Base-by-base conservation (phyloP, 2,113 vertebrate genomes). In the Gopherus evgoodei region DNA sequence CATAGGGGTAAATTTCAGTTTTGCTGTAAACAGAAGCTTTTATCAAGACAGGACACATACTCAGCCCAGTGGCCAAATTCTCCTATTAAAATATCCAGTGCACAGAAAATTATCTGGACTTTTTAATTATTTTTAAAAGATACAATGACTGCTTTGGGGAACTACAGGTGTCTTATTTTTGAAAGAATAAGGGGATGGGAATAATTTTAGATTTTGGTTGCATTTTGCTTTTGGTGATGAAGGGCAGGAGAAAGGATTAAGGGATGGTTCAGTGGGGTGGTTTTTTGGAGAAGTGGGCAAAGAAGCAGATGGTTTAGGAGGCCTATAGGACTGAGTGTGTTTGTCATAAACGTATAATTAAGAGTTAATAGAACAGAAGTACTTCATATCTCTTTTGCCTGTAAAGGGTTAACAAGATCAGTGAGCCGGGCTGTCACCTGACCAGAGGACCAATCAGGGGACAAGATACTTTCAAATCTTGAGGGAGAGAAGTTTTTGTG, bases 181-280 rank as follows among this genome's bases (percentile, higher is more conserved):
- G 50, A 82, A 86, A 91, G 89, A 94, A 84, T 94, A 81, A 86
- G 90, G 72, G 79, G 65, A 93, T 91, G 88, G 87, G 62, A 85
- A n/a, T 53, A 96, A 96, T 87, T 81, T 94, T 11, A 94, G 89
- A 89, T 91, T 85, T 78, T 78, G 56, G 53, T 93, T 96, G 93
- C 78, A 76, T 88, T 87, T 78, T 75, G 92, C 92, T 95, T 90
- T 94, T 80, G 88, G 92, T 78, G 94, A 96, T 96, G 97, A 96
- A 85, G 17, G 3, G 65, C 81, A 82, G 83, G 93, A 91, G 94
- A 95, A 82, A 93, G 87, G 75, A 90, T 27, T 47, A 44, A 78
- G 75, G 42, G 25, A 12, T 78, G 42, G 42, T 72, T 10, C n/a
- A 22, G n/a, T 21, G 75, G 25, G 75, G 7, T 25, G 75, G 21